Evolutionary conservation across 2,797 vertebrate genomes (phyloP).

Genomic region (Myotis vivesi): DNA sequence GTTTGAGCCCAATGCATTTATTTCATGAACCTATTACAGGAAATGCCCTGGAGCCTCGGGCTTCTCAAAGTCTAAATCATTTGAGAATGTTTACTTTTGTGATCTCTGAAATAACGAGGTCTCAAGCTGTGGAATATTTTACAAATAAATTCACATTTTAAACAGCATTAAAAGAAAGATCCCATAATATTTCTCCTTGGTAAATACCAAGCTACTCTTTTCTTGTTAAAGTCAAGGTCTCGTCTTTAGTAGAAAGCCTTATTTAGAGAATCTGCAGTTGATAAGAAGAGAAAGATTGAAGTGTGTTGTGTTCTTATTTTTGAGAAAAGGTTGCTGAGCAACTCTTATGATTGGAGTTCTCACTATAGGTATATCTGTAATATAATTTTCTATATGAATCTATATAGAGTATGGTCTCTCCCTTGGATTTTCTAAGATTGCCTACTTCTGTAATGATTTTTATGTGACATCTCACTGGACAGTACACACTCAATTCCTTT

Average conservation of each 20-base stretch:
- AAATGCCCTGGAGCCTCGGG: conserved; percentile 15
- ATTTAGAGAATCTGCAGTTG: not conserved
- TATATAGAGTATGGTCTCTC: not conserved
- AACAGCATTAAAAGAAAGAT: not conserved
- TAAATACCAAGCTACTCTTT: not conserved
- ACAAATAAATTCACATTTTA: conserved; percentile 26
- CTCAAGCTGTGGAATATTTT: conserved; percentile 20
- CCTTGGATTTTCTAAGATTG: not conserved
- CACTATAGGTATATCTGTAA: not conserved
- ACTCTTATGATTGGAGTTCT: not conserved
- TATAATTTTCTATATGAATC: not conserved
- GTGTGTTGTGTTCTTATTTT: not conserved
- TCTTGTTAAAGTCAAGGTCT: not conserved
- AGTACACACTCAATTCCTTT: not conserved
- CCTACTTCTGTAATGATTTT: not conserved
- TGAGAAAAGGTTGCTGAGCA: not conserved
- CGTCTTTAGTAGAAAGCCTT: not conserved
- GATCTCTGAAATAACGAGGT: conserved; percentile 51
- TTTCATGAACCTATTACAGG: conserved; percentile 41
- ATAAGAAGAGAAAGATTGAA: not conserved
- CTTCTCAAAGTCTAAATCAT: conserved; percentile 34
- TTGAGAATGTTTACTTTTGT: conserved; percentile 29
- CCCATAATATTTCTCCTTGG: not conserved
- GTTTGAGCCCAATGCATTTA: conserved; percentile 27
- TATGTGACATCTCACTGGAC: not conserved